Percentiles rank a stretch among this genome's conserved stretches.
phyloP scores from a whole-genome alignment of 2,113 vertebrate genomes.

The Ageneiosus marmoratus region DNA sequence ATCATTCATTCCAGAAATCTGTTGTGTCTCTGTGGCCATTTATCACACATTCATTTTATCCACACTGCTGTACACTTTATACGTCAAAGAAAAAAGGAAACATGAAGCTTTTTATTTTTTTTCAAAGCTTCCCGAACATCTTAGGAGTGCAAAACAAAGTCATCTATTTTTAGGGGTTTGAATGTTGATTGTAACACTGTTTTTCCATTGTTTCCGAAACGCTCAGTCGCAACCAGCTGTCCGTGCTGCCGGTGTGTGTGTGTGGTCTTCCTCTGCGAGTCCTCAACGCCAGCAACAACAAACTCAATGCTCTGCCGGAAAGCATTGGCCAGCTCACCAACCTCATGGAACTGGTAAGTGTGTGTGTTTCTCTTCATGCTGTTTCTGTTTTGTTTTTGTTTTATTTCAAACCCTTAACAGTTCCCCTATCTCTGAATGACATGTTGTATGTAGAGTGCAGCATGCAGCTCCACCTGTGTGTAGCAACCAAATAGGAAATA shows the following conservation, averaged over 20 bases:
- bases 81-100: not conserved
- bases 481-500: too few species aligned
- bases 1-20: not conserved
- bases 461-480: too few species aligned
- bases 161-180: not conserved
- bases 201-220: constrained; percentile 12
- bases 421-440: too few species aligned
- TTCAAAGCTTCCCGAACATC: not conserved
- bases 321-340: constrained; percentile 86
- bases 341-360: constrained; percentile 93
- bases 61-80: not conserved
- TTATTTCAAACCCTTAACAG: too few species aligned
- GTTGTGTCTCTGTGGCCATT: not conserved
- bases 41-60: not conserved
- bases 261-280: constrained; percentile 92
- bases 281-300: constrained; percentile 97
- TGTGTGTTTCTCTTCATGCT: constrained; percentile 45
- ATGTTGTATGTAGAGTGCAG: not conserved
- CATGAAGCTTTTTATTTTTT: too few species aligned
- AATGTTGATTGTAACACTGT: not conserved
- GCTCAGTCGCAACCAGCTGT: constrained; percentile 90
- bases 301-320: constrained; percentile 89
- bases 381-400: not conserved
- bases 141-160: not conserved
- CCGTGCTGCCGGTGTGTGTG: constrained; percentile 85